Evolutionary conservation across 2,888 invertebrate species (phyloP).

Genomic region (Drosophila mimica): DNA sequence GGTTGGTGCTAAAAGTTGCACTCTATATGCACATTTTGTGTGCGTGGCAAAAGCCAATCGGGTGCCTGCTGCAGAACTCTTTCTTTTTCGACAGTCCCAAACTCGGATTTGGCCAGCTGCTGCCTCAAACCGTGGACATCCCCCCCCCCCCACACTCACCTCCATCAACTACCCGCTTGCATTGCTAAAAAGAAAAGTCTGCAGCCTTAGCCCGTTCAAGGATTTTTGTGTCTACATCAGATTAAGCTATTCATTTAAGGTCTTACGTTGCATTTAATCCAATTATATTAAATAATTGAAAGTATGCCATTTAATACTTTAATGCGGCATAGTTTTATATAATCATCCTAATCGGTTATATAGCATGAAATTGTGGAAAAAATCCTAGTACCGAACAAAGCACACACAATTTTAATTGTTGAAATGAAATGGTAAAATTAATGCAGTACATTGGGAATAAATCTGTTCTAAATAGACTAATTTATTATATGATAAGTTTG

Average conservation of each 20-base stretch:
- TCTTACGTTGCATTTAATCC: neutral
- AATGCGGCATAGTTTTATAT: neutral
- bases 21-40: conserved; percentile 83
- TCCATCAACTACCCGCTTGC: neutral
- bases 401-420: neutral
- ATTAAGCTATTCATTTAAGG: conserved; percentile 1
- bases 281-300: neutral
- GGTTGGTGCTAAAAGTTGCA: conserved; percentile 83
- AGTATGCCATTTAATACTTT: neutral
- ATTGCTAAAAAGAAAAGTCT: conserved; percentile 32
- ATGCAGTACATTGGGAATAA: neutral
- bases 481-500: neutral
- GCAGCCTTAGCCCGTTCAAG: conserved; percentile 10
- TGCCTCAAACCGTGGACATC: conserved; percentile 1
- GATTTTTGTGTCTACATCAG: neutral
- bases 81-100: conserved; percentile 58
- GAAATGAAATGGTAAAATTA: neutral
- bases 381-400: neutral
- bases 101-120: conserved; percentile 35
- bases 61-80: conserved; percentile 68
- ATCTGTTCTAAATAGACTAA: neutral
- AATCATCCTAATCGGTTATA: neutral
- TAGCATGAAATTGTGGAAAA: neutral
- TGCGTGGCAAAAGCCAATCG: conserved; percentile 79
- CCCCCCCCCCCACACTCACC: neutral